Evolutionary conservation across 2,113 vertebrate species (phyloP), one percentile per base, ranked within the genome.

Genomic region (Dendropsophus ebraccatus): DNA sequence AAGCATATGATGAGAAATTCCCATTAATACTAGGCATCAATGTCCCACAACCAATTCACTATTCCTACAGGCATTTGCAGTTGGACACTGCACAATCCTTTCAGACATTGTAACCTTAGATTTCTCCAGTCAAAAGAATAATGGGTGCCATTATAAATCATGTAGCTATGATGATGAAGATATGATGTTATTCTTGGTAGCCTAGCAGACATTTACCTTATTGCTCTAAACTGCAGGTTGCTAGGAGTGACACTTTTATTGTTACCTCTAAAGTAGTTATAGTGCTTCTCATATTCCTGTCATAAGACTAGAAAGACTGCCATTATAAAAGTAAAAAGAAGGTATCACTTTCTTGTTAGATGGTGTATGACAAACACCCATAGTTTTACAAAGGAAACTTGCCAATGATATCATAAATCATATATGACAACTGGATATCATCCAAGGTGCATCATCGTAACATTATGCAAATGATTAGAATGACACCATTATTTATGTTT

Each of bases 401-500:
- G 21, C 77, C 37, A 32, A 41, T 41, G n/a, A 16, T 80, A 16
- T 21, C 23, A 45, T 80, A 62, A 41, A 80, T 45, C 16, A 45
- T 14, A 23, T 56, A 47, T 12, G 0, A 23, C 16, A 78, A 54
- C 1, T 21, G 9, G 52, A 32, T 28, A 62, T 23, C 37, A 62
- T 78, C 5, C 6, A 47, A 30, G 41, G 60, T 49, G 45, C 47
- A 50, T 85, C 82, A 47, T 49, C 23, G 2, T 41, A n/a, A 60
- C 25, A n/a, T n/a, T 62, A 35, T 85, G 41, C 19, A 62, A 67
- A 78, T n/a, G 0, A 62, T 37, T 67, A 21, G n/a, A 50, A 77
- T 50, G 74, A 47, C 45, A 35, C 12, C n/a, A 11, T 62, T 62
- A 47, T 41, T 30, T 45, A 47, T 76, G 72, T 37, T 85, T 72